Base-by-base conservation (phyloP, 2,797 vertebrate species). In the Botia kubotai region DNA sequence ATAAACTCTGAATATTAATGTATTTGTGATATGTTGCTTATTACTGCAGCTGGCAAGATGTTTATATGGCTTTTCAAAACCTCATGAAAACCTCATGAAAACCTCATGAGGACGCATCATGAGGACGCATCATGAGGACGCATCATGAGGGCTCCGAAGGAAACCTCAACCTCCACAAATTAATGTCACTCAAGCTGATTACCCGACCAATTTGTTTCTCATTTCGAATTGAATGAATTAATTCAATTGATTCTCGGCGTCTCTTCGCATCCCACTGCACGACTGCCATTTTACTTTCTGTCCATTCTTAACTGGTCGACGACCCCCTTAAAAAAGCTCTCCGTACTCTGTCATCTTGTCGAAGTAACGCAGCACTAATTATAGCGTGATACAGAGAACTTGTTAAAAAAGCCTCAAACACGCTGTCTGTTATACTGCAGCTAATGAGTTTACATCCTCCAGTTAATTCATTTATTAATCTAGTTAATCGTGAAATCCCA, bases 301-400 rank as follows among this genome's bases (percentile, higher is more conserved):
- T 76, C 57, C 26, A 62, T 43, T 23, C 36, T 46, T 23, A 55
- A n/a, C 48, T 21, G 52, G 70, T 36, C 48, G 76, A 72, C 75
- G 53, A 43, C 65, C 43, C 62, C 17, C 43, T 53, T 33, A 6
- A 77, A 60, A 6, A 77, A 60, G 10, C n/a, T 39, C 57, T 50
- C 39, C 5, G 1, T 36, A 12, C 65, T 70, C 53, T 3, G 23
- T 79, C 85, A 75, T 67, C 72, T 81, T 75, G 87, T 85, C 83
- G 85, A 81, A 87, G 75, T 79, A 83, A 83, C 79, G 86, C 81
- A 85, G 79, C 83, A 82, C 77, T 93, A 91, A 94, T 92, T 91
- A 91, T 86, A 82, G 74, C 67, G 68, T 39, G 68, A 81, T 81
- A 83, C 83, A 86, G 87, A 85, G 79, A 87, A 88, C 87, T 89